Conservation (phyloP, 2,888 invertebrate species). For the Drosophila parthenogenetica region DNA sequence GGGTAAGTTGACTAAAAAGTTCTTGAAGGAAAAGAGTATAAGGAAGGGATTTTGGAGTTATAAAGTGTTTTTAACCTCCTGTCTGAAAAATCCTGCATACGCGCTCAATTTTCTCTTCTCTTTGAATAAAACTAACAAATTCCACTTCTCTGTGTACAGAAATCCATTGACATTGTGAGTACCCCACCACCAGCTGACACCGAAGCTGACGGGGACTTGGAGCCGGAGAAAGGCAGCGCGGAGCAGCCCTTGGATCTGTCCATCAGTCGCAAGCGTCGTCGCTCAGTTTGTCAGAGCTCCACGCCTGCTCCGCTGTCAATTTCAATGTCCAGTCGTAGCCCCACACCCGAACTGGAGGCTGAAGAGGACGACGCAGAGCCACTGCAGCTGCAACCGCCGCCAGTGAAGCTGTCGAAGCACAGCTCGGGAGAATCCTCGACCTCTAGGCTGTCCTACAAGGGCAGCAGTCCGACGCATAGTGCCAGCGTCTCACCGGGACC, state of each 20-base stretch:
- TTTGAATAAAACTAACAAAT: neutral
- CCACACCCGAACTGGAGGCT: slow-evolving; percentile 38
- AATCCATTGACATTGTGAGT: slow-evolving; percentile 83
- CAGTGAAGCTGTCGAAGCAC: slow-evolving; percentile 49
- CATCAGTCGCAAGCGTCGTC: slow-evolving; percentile 87
- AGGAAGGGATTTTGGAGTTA: too few species aligned
- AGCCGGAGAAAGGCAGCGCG: slow-evolving; percentile 80
- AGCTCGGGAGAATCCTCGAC: slow-evolving; percentile 60
- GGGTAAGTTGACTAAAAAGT: slow-evolving; percentile 68
- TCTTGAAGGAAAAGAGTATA: too few species aligned
- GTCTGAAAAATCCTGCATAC: too few species aligned
- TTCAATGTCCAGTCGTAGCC: slow-evolving; percentile 24
- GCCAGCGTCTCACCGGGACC: slow-evolving; percentile 81
- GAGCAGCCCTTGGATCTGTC: slow-evolving; percentile 92
- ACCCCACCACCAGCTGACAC: slow-evolving; percentile 78
- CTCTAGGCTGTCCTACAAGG: slow-evolving; percentile 74
- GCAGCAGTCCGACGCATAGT: slow-evolving; percentile 82
- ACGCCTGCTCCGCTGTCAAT: slow-evolving; percentile 32
- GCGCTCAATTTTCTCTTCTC: too few species aligned
- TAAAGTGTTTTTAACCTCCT: too few species aligned
- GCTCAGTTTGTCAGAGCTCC: slow-evolving; percentile 53
- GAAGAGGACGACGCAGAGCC: slow-evolving; percentile 40
- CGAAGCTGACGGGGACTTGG: slow-evolving; percentile 44
- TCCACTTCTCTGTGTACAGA: slow-evolving; percentile 58
- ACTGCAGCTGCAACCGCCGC: slow-evolving; percentile 32